Evolutionary conservation across 2,888 invertebrate species (phyloP), one percentile per base, ranked within the genome.

Genomic region (Oscheius onirici): DNA sequence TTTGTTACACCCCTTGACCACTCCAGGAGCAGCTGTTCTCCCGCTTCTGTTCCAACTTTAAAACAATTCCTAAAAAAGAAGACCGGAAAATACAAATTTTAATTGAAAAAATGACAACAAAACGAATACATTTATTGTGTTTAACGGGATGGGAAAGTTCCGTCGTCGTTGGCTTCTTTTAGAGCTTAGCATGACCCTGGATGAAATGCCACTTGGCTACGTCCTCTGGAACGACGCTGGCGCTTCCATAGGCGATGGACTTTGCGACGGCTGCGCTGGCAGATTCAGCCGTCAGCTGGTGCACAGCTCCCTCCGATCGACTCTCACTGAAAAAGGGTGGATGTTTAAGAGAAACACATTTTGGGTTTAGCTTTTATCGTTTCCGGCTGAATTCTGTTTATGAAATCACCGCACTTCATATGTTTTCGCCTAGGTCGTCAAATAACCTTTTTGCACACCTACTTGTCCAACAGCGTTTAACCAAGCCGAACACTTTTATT

Each of bases 161-260:
- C n/a, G n/a, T n/a, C n/a, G n/a, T n/a, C n/a, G n/a, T n/a, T n/a
- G n/a, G n/a, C n/a, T n/a, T n/a, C n/a, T n/a, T n/a, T 57, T 17
- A 26, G 34, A 24, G 17, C 17, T 43, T 60, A 8, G 40, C 43
- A 43, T 60, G 20, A 20, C 70, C 77, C 63, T 76, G 69, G 71
- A 85, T 74, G 70, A 79, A 86, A 74, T 84, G 83, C 84, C 85
- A 86, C 71, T 82, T 82, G 72, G 84, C 80, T 20, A 85, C 81
- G 43, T 82, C 81, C 52, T 49, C 73, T 41, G 83, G 80, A 15
- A 79, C 34, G 3, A 8, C 34, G 5, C 5, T 6, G 5, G 3
- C 34, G 34, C 34, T 34, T 34, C 34, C 34, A 8, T 34, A 8
- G 34, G 8, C 34, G 34, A 34, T 34, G 34, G 66, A 20, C 0